Evolutionary conservation across 2,113 vertebrate genomes (phyloP).

Genomic region (Poeciliopsis retropinna): DNA sequence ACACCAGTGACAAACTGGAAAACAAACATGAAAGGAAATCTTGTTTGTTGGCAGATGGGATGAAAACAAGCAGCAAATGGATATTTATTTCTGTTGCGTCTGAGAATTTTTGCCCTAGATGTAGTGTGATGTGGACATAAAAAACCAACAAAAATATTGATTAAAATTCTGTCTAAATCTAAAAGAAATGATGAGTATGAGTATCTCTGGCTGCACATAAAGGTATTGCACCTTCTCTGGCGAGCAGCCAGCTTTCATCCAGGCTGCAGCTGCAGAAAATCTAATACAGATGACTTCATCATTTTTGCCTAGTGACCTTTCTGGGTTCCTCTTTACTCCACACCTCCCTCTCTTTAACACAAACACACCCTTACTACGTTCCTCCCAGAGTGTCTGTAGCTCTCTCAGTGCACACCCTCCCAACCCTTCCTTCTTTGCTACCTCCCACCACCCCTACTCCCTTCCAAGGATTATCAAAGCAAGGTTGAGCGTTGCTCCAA

Average conservation of each 20-base stretch:
- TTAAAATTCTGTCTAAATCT: conserved; percentile 42
- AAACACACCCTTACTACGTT: conserved; percentile 34
- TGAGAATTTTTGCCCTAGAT: conserved; percentile 6
- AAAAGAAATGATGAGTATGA: conserved; percentile 51
- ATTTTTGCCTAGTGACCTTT: conserved; percentile 79
- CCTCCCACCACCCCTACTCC: conserved; percentile 28
- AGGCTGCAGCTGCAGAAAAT: conserved; percentile 68
- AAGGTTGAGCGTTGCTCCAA: conserved; percentile 53
- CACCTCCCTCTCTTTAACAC: conserved; percentile 22
- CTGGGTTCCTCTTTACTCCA: conserved; percentile 49
- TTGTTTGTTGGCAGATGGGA: neutral
- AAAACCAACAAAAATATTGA: conserved; percentile 22
- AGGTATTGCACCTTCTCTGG: conserved; percentile 57
- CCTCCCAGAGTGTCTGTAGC: conserved; percentile 45
- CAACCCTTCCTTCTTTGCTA: conserved; percentile 33
- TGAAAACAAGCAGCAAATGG: too few relatives aligned
- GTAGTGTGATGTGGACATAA: conserved; percentile 11
- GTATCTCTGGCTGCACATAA: conserved; percentile 49
- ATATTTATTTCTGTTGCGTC: neutral
- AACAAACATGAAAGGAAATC: neutral
- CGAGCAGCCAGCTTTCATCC: conserved; percentile 60
- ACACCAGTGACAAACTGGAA: conserved; percentile 18
- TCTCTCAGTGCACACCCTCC: conserved; percentile 49
- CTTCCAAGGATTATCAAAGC: conserved; percentile 62
- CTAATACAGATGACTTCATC: conserved; percentile 79